Evolutionary conservation across 2,113 vertebrate species (phyloP), one percentile per base, ranked within the genome.

Genomic region (Suncus etruscus): DNA sequence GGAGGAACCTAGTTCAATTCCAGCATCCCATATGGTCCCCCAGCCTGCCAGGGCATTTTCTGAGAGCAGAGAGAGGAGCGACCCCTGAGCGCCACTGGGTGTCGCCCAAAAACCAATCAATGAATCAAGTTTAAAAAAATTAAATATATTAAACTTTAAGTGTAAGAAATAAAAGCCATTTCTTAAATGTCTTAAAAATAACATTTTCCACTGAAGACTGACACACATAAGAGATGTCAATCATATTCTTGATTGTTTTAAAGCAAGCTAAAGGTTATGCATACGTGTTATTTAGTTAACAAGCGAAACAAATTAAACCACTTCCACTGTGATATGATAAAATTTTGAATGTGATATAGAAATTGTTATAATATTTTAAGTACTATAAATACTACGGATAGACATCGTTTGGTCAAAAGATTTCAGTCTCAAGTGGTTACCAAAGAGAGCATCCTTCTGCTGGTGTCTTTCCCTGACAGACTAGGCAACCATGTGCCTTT

Each of bases 361-460:
- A 78, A n/a, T 75, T 69, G 1, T 58, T 68, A 63, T 81, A 25
- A 5, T 48, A 39, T 58, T 80, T 27, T 78, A 86, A 74, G 83
- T 31, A 69, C 3, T 75, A 66, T 5, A 70, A 12, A 84, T 77
- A 83, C 66, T 70, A 39, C 63, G 24, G 77, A 20, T 1, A 87
- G 10, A 54, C 77, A 75, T 45, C 3, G n/a, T n/a, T 68, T 73
- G 31, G 32, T 77, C 39, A 89, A 45, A 86, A 50, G 73, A 45
- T 69, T 92, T 80, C 22, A 91, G 32, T 31, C 86, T 83, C 32
- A 73, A 79, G 31, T 47, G 78, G 31, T 65, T 88, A 68, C 11
- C 65, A 80, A 29, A 63, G 74, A 90, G 76, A 29, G 31, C 32
- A 82, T 47, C 15, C 24, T 86, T 11, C 39, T 68, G 50, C 8